These are phyloP conservation scores for Okapia johnstoni DNA, from an alignment of 2,113 vertebrate genomes.

Conservation along the genomic window DNA sequence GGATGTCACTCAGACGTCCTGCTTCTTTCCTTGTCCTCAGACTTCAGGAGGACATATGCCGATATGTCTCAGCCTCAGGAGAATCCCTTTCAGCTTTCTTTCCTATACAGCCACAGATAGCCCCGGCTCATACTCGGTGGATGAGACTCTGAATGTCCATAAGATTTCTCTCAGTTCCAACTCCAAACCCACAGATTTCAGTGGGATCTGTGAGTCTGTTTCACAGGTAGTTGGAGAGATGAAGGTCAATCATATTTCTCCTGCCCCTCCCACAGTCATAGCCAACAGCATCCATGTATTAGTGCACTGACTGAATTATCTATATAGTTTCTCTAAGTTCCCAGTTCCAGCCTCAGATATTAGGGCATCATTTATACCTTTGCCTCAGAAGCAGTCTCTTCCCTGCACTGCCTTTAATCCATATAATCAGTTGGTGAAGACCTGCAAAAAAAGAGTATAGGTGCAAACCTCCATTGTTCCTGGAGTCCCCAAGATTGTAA, in stretches of 20 bases:
- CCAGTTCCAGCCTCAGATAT: not conserved
- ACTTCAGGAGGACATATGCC: not conserved
- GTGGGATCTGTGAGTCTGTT: not conserved
- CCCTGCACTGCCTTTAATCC: not conserved
- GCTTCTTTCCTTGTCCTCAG: not conserved
- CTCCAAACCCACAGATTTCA: not conserved
- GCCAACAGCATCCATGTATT: not conserved
- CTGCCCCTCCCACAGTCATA: not conserved
- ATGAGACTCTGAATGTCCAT: not conserved
- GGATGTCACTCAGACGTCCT: not conserved
- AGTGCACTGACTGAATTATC: not conserved
- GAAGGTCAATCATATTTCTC: not conserved
- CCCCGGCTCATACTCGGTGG: not conserved
- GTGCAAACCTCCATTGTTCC: not conserved
- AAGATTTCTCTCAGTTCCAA: not conserved
- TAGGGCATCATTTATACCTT: not conserved
- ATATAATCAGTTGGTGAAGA: not conserved
- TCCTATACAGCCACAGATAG: not conserved
- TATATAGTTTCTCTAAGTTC: not conserved
- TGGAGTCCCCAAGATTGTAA: not conserved
- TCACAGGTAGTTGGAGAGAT: not conserved
- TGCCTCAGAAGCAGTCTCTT: not conserved
- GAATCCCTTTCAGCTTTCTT: not conserved
- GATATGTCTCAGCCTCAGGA: not conserved
- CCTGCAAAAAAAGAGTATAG: fast-evolving